phyloP scores from a whole-genome alignment of 2,113 vertebrate genomes.

The Sus scrofa region T2T-Sscrofa CM000824.6:139629501-139630000 shows the following conservation, averaged over 20 bases:
- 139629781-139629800: not conserved
- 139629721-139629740: not conserved
- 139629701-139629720: not conserved
- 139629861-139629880: not conserved
- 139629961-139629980: not conserved
- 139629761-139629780: not conserved
- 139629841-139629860: not conserved
- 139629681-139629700: not conserved
- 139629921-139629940: not conserved
- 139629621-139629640: not conserved
- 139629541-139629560: not conserved
- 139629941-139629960: not conserved
- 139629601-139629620: not conserved
- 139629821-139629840: not conserved
- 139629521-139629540: not conserved
- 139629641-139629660: not conserved
- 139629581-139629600: not conserved
- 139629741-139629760: not conserved
- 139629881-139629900: not conserved
- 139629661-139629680: not conserved
- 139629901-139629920: not conserved
- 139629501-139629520: not conserved
- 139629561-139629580: not conserved
- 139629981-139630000: not conserved
- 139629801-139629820: not conserved